phyloP scores from a whole-genome alignment of 1,140 invertebrate species.

The Diachasma alloeum region DNA sequence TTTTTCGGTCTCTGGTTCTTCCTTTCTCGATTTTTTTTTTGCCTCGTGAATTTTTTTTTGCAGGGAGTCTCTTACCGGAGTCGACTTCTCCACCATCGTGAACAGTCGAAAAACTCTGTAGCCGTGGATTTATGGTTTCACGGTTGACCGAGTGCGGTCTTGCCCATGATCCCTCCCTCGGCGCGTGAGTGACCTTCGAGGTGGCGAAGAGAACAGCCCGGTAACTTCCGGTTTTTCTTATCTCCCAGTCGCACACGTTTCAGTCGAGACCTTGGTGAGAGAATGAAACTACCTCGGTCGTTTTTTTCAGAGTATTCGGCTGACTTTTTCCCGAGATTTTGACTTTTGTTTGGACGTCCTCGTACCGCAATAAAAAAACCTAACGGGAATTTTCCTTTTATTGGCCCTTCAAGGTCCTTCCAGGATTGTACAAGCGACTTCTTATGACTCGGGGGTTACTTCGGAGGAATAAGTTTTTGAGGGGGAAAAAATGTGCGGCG shows the following conservation, averaged over 20 bases:
- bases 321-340: not conserved
- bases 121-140: conserved; percentile 55
- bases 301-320: not conserved
- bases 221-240: conserved; percentile 1
- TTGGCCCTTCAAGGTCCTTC: not conserved
- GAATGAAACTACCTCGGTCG: not conserved
- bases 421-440: not conserved
- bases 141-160: conserved; percentile 62
- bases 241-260: not conserved
- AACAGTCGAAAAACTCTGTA: conserved; percentile 58
- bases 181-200: conserved; percentile 53
- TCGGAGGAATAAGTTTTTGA: too few species aligned
- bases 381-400: not conserved
- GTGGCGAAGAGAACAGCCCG: not conserved
- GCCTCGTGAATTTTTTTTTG: conserved; percentile 12
- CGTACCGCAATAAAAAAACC: not conserved
- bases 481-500: too few species aligned
- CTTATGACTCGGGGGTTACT: not conserved
- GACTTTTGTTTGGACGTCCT: not conserved
- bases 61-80: not conserved
- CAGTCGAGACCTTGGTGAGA: not conserved
- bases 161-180: conserved; percentile 20
- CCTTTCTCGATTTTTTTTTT: conserved; percentile 13
- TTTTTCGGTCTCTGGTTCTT: conserved; percentile 41
- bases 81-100: conserved; percentile 2